These are phyloP conservation scores for Chironomus riparius DNA, from an alignment of 2,888 invertebrate genomes.

Conservation along the genomic window DNA sequence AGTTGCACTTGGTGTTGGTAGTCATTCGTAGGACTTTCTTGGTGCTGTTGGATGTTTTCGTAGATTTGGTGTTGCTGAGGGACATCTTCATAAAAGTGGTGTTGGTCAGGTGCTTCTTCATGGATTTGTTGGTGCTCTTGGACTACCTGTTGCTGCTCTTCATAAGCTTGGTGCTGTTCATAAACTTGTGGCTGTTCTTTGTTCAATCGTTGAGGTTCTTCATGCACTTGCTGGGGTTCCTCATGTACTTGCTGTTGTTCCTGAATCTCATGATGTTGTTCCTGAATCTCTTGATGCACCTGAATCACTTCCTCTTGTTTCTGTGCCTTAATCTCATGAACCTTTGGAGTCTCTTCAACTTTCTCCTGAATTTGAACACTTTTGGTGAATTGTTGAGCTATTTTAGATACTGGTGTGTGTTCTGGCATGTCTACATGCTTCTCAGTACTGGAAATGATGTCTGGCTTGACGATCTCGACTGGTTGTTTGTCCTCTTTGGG, in stretches of 20 bases:
- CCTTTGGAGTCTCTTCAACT: constrained; percentile 20
- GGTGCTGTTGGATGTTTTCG: constrained; percentile 36
- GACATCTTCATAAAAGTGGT: not conserved
- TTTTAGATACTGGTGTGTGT: not conserved
- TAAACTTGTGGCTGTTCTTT: not conserved
- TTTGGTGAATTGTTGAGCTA: not conserved
- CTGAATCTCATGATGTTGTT: no score
- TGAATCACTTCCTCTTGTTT: not conserved
- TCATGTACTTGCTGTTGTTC: not conserved
- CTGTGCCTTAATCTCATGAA: not conserved
- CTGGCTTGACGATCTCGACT: constrained; percentile 7
- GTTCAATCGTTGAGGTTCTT: not conserved
- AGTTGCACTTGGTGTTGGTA: no score
- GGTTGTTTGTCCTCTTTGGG: constrained; percentile 32
- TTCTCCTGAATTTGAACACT: constrained; percentile 18
- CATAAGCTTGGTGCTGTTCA: not conserved
- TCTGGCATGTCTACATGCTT: not conserved
- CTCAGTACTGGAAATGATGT: constrained; percentile 13
- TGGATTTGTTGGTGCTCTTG: no score
- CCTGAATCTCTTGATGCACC: not conserved
- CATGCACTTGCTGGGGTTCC: not conserved
- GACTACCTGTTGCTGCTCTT: not conserved
- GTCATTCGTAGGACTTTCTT: no score
- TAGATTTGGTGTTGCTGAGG: constrained; percentile 32
- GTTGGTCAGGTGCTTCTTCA: not conserved